Conservation (phyloP, 2,113 vertebrate genomes). For the Lamprotornis superbus region DNA sequence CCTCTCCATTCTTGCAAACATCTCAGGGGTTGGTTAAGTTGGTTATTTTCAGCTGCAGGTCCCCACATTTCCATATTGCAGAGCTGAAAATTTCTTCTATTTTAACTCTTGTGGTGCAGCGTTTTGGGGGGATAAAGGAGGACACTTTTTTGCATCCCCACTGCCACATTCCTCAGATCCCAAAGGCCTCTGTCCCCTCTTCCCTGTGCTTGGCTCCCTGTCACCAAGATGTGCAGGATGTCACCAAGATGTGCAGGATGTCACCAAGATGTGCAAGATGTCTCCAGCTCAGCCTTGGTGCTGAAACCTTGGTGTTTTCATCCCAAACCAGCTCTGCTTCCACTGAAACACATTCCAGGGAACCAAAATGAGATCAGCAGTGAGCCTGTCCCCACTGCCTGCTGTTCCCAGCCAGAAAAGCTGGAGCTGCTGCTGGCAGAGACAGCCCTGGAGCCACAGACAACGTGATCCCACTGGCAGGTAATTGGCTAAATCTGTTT, state of each 20-base stretch:
- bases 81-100: neutral
- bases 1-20: neutral
- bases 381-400: neutral
- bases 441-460: neutral
- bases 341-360: neutral
- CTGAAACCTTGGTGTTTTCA: neutral
- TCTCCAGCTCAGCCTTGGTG: neutral
- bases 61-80: neutral
- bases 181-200: neutral
- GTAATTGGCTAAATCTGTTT: neutral
- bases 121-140: neutral
- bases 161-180: neutral
- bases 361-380: neutral
- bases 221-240: rapidly evolving
- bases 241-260: rapidly evolving
- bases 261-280: rapidly evolving
- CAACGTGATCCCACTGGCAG: neutral
- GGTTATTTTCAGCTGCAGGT: neutral
- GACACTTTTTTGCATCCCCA: neutral
- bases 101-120: neutral
- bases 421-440: neutral
- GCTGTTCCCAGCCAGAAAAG: neutral
- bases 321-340: neutral
- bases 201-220: neutral
- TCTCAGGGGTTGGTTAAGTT: neutral